These are phyloP conservation scores for Lepas anatifera DNA, from an alignment of 2,888 invertebrate species.

Conservation along the genomic window DNA sequence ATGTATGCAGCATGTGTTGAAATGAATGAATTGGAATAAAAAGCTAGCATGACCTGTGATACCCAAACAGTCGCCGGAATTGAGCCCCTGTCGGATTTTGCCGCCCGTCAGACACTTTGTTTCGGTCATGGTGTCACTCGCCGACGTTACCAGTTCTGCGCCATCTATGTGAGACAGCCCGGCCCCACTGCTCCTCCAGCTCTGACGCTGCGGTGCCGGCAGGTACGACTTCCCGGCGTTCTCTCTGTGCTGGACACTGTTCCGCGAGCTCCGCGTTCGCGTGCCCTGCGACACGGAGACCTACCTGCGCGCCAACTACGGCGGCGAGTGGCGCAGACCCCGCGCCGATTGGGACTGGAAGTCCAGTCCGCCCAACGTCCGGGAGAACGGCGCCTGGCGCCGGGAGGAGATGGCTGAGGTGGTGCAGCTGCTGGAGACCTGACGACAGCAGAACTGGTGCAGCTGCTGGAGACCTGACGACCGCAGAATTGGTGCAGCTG, in stretches of 20 bases:
- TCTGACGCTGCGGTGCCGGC: too few species aligned
- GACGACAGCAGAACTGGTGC: neutral
- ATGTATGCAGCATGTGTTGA: too few species aligned
- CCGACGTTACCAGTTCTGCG: slow-evolving; percentile 5
- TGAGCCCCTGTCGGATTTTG: too few species aligned
- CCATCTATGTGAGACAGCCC: neutral
- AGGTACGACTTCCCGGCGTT: slow-evolving; percentile 42
- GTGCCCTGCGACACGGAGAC: slow-evolving; percentile 40
- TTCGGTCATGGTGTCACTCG: too few species aligned
- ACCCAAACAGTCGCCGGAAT: too few species aligned
- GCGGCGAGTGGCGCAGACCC: slow-evolving; percentile 39
- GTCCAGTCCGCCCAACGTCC: slow-evolving; percentile 40
- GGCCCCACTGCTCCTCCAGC: slow-evolving; percentile 10
- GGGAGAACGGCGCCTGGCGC: slow-evolving; percentile 40
- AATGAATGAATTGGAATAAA: too few species aligned
- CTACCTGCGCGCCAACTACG: slow-evolving; percentile 43
- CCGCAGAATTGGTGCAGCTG: too few species aligned
- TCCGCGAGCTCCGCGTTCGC: slow-evolving; percentile 38
- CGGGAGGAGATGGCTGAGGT: slow-evolving; percentile 35
- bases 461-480: too few species aligned
- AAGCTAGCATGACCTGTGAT: too few species aligned
- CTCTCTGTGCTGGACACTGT: slow-evolving; percentile 41
- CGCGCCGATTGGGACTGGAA: slow-evolving; percentile 43
- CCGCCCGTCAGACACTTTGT: neutral
- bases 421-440: slow-evolving; percentile 29